A percentile compares a stretch with the other conserved stretches of the same genome.
phyloP scores from a whole-genome alignment of 2,113 vertebrate species.

The Chunga burmeisteri region DNA sequence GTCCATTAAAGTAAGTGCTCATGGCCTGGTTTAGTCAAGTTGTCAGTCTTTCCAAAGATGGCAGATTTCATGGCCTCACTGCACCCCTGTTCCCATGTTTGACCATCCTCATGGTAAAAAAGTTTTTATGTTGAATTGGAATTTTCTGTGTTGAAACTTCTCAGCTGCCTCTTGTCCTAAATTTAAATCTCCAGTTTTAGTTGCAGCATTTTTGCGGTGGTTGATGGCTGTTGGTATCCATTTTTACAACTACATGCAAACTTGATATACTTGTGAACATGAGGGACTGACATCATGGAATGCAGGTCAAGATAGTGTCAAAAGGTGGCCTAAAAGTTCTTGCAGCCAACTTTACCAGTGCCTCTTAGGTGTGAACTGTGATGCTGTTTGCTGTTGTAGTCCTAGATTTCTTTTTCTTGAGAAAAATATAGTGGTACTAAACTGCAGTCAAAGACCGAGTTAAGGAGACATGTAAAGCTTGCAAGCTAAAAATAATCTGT shows the following conservation, averaged over 20 bases:
- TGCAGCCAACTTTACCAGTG: background rate
- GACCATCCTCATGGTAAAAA: background rate
- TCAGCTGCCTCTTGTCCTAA: background rate
- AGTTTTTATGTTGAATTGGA: background rate
- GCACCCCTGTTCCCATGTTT: background rate
- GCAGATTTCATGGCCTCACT: background rate
- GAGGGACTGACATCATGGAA: background rate
- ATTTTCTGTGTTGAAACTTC: background rate
- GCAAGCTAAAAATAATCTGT: background rate
- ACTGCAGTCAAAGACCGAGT: background rate
- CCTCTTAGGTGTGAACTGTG: background rate
- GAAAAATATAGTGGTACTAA: background rate
- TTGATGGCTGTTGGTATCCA: accelerated
- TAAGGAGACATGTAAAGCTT: background rate
- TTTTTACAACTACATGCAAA: background rate
- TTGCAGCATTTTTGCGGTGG: background rate
- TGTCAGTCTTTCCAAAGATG: background rate
- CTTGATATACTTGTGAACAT: background rate
- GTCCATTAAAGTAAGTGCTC: background rate
- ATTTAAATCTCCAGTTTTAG: background rate
- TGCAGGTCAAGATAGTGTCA: background rate
- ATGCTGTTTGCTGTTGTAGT: background rate
- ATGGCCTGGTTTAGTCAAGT: background rate
- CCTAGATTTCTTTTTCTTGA: background rate
- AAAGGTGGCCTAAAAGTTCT: background rate